Base-by-base conservation (phyloP, 2,888 invertebrate genomes). In the Euzophera pinguis region DNA sequence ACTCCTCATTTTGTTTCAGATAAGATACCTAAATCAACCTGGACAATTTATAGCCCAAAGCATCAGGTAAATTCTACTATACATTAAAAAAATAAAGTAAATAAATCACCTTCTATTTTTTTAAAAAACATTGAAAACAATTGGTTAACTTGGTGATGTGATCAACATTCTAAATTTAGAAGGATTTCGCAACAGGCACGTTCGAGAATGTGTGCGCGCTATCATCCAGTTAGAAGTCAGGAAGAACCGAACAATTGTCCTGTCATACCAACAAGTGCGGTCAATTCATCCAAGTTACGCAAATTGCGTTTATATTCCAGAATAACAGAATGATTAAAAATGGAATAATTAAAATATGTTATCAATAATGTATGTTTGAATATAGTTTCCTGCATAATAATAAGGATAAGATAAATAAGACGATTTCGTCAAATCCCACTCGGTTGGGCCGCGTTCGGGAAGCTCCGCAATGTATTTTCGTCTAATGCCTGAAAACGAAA, bases 151-250 rank as follows among this genome's bases (percentile, higher is more conserved):
- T 59, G 71, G 68, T 64, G 69, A 73, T 80, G 77, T 73, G 77
- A 80, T 85, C 81, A 78, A 66, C 63, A 39, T 51, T 73, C 84
- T 84, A 86, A 81, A 87, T 81, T 84, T 87, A 86, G 78, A 9
- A 35, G 45, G 56, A 60, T 70, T 71, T 74, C 72, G 69, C 75
- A 75, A 75, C 78, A 65, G 69, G 73, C 69, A 69, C 69, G 66
- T 64, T 73, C 67, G 71, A 72, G 71, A 71, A 70, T 69, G 58
- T 57, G 66, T 69, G 73, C 71, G 69, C 75, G 76, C 80, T 72
- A 75, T 78, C 77, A 81, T 83, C 80, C 80, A 78, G 80, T 73
- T 72, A 79, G 69, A 70, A 73, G 68, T 64, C 71, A 74, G 75
- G 71, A 73, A 71, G 67, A 62, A 62, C 65, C 61, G 54, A 63